Evolutionary conservation across 2,888 invertebrate genomes (phyloP), one percentile per base, ranked within the genome.

Genomic region (Amaurobius ferox): DNA sequence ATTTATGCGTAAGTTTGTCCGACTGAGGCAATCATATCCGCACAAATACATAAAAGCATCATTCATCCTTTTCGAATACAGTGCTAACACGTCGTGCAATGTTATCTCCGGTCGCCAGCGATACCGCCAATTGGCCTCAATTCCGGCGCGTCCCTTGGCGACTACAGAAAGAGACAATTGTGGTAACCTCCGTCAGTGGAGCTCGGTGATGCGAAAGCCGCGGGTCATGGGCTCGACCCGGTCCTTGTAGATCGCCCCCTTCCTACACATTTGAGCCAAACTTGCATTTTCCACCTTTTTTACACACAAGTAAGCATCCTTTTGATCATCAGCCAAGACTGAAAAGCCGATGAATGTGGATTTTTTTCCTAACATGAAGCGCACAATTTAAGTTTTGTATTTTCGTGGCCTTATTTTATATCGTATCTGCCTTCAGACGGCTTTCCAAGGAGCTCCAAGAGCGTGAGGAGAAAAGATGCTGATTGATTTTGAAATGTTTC

Each of bases 171-270:
- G 23, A 67, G 19, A 28, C 9, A 2, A 35, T 23, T 40, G 5
- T 72, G 55, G 77, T 67, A 72, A 85, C 77, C 83, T 70, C 72
- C 28, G 28, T 72, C 83, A 85, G 77, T 85, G 77, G 83, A 85
- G 83, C 76, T 77, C 28, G 83, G 77, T 77, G 83, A 85, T 85
- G 77, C 83, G 72, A 85, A 72, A 77, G 83, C 39, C 71, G 55
- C 55, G 83, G 83, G 83, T 80, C 83, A 85, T 85, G 83, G 83
- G 83, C 72, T 77, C 66, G 83, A 77, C 83, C 83, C 83, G 61
- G 83, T 85, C 83, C 77, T 76, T 55, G n/a, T 85, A 85, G 67
- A 71, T 71, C 83, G 70, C 73, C 62, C 32, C 30, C n/a, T 61
- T 66, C 77, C 64, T 68, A 68, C 48, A 68, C 61, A 55, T 67